Conservation (phyloP, 2,797 vertebrate genomes). For the Aplochiton taeniatus region DNA sequence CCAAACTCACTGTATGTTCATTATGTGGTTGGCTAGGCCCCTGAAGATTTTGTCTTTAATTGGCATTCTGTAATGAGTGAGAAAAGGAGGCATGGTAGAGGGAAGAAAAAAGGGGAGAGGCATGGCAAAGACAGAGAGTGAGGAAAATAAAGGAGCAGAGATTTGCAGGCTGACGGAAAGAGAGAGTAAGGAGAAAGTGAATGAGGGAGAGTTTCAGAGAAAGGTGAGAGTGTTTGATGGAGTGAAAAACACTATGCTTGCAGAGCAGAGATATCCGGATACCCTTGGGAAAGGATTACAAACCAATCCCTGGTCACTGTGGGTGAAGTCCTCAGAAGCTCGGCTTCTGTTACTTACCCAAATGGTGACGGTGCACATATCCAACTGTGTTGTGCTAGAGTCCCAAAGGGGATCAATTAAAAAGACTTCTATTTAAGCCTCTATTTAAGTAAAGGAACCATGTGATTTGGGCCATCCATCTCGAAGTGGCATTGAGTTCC, state of each 20-base stretch:
- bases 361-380: constrained; percentile 10
- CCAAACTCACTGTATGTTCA: constrained; percentile 19
- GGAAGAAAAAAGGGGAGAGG: constrained; percentile 4
- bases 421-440: constrained; percentile 9
- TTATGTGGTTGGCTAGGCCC: constrained; percentile 24
- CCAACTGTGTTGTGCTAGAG: not conserved
- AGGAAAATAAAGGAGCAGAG: not conserved
- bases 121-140: constrained; percentile 1
- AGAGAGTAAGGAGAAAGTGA: not conserved
- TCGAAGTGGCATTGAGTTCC: constrained; percentile 43
- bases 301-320: not conserved
- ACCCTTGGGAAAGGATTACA: not conserved
- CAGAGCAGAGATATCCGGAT: not conserved
- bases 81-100: constrained; percentile 10
- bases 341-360: constrained; percentile 7
- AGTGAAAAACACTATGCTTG: not conserved
- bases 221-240: not conserved
- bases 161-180: not conserved
- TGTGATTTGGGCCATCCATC: constrained; percentile 51
- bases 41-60: constrained; percentile 33
- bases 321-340: not conserved
- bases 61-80: constrained; percentile 29
- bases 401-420: constrained; percentile 37
- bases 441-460: constrained; percentile 41
- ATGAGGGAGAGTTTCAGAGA: not conserved